Percentiles rank a stretch among this genome's conserved stretches.
Conservation (phyloP, 2,888 invertebrate genomes). For the Mayetiola destructor region DNA sequence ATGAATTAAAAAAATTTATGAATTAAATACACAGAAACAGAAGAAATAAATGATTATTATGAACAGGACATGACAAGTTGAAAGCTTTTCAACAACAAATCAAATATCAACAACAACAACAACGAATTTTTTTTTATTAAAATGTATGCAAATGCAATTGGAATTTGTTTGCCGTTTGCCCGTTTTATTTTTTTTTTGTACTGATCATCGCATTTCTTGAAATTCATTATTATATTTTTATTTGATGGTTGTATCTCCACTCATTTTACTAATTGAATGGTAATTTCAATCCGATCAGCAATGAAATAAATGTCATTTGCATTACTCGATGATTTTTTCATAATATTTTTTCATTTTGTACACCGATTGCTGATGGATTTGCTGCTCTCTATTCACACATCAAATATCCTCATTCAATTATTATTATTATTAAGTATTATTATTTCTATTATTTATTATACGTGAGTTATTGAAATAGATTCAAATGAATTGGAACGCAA, state of each 20-base stretch:
- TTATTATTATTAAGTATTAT: no score
- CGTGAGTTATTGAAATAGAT: no score
- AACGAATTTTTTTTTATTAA: not conserved
- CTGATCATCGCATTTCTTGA: not conserved
- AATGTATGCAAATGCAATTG: conserved; percentile 5
- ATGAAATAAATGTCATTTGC: conserved; percentile 3
- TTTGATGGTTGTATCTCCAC: no score
- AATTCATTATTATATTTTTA: no score
- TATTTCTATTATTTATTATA: no score
- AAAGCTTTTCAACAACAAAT: not conserved
- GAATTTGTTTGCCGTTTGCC: not conserved
- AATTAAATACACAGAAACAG: not conserved
- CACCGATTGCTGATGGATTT: no score
- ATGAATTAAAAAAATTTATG: not conserved
- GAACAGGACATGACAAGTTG: not conserved
- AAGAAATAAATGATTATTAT: not conserved
- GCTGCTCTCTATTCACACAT: no score
- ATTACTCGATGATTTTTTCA: not conserved
- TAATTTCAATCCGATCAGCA: conserved; percentile 8
- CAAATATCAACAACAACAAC: not conserved
- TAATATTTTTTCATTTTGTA: no score
- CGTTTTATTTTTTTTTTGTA: not conserved
- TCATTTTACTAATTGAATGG: conserved; percentile 7
- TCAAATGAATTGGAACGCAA: no score
- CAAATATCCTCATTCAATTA: no score